Percentiles rank a stretch among this genome's conserved stretches.
These are phyloP conservation scores for Boleophthalmus pectinirostris DNA, from an alignment of 2,113 vertebrate species.

Conservation along the genomic window DNA sequence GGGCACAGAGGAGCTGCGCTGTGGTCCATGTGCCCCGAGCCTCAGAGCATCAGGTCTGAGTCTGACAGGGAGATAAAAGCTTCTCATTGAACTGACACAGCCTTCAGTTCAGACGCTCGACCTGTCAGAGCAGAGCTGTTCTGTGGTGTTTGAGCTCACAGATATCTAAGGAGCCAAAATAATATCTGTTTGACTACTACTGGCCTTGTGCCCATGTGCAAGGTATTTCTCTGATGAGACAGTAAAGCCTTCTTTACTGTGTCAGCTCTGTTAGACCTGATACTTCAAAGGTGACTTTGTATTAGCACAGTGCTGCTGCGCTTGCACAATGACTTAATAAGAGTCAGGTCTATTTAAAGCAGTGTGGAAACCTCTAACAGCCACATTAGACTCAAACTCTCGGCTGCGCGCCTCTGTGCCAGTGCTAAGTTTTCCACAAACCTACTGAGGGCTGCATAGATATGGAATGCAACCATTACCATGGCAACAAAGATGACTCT, in stretches of 20 bases:
- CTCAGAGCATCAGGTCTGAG: conserved; percentile 26
- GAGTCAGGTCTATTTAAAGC: conserved; percentile 17
- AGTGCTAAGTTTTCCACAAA: conserved; percentile 38
- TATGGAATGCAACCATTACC: conserved; percentile 32
- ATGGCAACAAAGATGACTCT: conserved; percentile 49
- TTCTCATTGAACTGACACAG: conserved; percentile 27
- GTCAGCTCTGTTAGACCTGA: conserved; percentile 37
- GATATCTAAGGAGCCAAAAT: conserved; percentile 12
- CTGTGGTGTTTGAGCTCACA: conserved; percentile 22
- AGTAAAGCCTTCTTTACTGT: conserved; percentile 34
- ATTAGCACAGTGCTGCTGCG: conserved; percentile 36
- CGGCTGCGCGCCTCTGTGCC: conserved; percentile 26
- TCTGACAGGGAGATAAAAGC: conserved; percentile 29
- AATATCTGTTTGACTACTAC: conserved; percentile 21
- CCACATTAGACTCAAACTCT: conserved; percentile 25
- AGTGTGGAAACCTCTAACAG: conserved; percentile 17
- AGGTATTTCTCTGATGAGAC: conserved; percentile 40
- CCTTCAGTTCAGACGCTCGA: neutral
- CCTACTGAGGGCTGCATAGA: conserved; percentile 28
- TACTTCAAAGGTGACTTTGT: conserved; percentile 54
- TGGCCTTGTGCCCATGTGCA: conserved; percentile 2
- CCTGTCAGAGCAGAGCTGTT: conserved; percentile 3
- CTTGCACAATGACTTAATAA: conserved; percentile 53
- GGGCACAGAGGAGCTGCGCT: conserved; percentile 26
- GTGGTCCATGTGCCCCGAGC: conserved; percentile 48